phyloP scores from a whole-genome alignment of 2,888 invertebrate genomes.

The Desoria tigrina region DNA sequence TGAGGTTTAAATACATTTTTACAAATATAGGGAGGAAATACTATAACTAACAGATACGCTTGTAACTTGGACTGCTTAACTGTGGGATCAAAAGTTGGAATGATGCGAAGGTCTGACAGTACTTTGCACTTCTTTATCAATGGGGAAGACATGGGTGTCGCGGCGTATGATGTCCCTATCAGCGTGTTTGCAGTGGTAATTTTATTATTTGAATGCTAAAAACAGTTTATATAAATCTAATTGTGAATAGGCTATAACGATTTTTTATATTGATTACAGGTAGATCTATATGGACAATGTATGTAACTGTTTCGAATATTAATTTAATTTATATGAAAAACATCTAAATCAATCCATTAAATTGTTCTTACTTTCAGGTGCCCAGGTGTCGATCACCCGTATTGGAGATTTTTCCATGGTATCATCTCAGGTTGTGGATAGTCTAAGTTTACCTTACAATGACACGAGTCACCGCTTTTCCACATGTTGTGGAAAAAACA shows the following conservation, averaged over 20 bases:
- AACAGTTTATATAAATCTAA: too few relatives aligned
- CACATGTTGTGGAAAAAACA: slow-evolving; percentile 66
- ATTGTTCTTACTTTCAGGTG: slow-evolving; percentile 74
- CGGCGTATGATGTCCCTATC: slow-evolving; percentile 74
- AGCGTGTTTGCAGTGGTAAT: slow-evolving; percentile 79
- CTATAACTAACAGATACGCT: slow-evolving; percentile 78
- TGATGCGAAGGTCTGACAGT: slow-evolving; percentile 83
- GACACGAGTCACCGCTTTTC: slow-evolving; percentile 60
- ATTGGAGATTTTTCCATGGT: slow-evolving; percentile 54
- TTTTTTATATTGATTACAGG: background rate
- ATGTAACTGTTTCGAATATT: background rate
- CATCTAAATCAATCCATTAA: background rate
- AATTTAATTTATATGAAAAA: too few relatives aligned
- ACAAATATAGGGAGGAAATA: slow-evolving; percentile 69
- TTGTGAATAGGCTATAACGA: too few relatives aligned
- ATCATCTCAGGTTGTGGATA: slow-evolving; percentile 54
- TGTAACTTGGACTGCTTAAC: slow-evolving; percentile 80
- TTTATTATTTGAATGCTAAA: too few relatives aligned
- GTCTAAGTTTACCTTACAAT: slow-evolving; percentile 58
- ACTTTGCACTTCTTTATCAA: slow-evolving; percentile 83
- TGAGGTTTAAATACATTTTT: too few relatives aligned
- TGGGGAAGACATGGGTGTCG: slow-evolving; percentile 82
- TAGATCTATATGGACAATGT: slow-evolving; percentile 20
- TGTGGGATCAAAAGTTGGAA: slow-evolving; percentile 77
- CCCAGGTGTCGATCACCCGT: slow-evolving; percentile 69